Conservation (phyloP, 1,140 invertebrate species). For the Palaemon carinicauda region DNA sequence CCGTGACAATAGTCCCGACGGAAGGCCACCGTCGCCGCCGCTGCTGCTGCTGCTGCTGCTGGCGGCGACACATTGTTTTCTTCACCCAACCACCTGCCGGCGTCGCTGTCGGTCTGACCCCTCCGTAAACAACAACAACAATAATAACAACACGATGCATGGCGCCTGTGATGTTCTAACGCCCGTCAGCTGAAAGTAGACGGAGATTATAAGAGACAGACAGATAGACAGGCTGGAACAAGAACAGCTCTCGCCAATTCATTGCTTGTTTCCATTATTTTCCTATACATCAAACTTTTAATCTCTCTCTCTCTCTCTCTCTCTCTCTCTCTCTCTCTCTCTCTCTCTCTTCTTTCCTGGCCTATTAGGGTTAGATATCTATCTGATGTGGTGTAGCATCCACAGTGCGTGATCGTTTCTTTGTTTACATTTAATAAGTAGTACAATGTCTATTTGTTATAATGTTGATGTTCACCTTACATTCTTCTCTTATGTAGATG, state of each 20-base stretch:
- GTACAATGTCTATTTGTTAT: too few relatives aligned
- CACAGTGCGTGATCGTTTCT: too few relatives aligned
- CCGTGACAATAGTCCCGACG: background rate
- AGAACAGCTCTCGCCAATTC: too few relatives aligned
- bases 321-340: slow-evolving; percentile 8
- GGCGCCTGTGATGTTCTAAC: background rate
- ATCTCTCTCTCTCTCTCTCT: background rate
- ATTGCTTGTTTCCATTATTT: too few relatives aligned
- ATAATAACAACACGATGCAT: background rate
- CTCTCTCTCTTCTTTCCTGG: background rate
- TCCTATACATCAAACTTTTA: background rate
- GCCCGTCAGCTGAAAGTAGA: background rate
- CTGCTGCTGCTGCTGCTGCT: too few relatives aligned
- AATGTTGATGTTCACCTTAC: too few relatives aligned
- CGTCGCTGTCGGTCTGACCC: background rate
- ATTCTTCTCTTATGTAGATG: too few relatives aligned
- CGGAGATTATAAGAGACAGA: too few relatives aligned
- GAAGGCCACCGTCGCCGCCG: background rate
- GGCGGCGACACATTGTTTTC: background rate
- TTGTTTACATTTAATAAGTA: too few relatives aligned
- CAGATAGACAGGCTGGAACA: background rate
- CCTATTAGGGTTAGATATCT: background rate
- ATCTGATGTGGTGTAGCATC: background rate
- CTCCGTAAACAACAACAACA: background rate
- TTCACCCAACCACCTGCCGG: background rate